These are phyloP conservation scores for Montipora sp. DNA, from an alignment of 64 coral and sea anemone genomes.

Conservation along the genomic window DNA sequence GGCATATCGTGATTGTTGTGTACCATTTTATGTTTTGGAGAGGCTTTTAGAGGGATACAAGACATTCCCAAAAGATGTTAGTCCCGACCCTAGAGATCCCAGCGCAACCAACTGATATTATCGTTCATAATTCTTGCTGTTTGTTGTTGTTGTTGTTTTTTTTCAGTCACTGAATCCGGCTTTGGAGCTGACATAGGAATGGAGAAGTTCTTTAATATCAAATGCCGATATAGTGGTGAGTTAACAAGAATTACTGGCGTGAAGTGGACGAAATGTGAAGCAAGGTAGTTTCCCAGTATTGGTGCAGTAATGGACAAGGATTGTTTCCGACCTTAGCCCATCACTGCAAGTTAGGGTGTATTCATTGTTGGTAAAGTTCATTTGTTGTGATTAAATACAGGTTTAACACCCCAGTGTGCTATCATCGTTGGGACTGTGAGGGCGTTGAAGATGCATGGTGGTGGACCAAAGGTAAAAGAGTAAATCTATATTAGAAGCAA, in stretches of 20 bases:
- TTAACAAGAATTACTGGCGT: not conserved
- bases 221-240: slow-evolving; percentile 96
- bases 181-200: slow-evolving; percentile 99
- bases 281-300: too few relatives aligned
- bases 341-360: not conserved
- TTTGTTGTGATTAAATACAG: slow-evolving; percentile 16
- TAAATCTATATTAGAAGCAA: too few relatives aligned
- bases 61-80: too few relatives aligned
- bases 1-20: too few relatives aligned
- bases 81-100: too few relatives aligned
- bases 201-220: slow-evolving; percentile 99
- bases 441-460: slow-evolving; percentile 98
- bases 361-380: not conserved
- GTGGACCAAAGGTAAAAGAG: slow-evolving; percentile 92
- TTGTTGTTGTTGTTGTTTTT: not conserved
- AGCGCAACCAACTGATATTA: too few relatives aligned
- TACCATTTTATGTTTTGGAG: too few relatives aligned
- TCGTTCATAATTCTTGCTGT: too few relatives aligned
- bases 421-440: slow-evolving; percentile 95
- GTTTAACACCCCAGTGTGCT: slow-evolving; percentile 86
- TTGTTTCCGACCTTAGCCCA: not conserved
- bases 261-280: too few relatives aligned
- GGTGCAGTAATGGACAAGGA: too few relatives aligned
- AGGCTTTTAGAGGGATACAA: too few relatives aligned
- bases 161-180: slow-evolving; percentile 91